Conservation (phyloP, 2,113 vertebrate genomes). For the Malurus elegans region DNA sequence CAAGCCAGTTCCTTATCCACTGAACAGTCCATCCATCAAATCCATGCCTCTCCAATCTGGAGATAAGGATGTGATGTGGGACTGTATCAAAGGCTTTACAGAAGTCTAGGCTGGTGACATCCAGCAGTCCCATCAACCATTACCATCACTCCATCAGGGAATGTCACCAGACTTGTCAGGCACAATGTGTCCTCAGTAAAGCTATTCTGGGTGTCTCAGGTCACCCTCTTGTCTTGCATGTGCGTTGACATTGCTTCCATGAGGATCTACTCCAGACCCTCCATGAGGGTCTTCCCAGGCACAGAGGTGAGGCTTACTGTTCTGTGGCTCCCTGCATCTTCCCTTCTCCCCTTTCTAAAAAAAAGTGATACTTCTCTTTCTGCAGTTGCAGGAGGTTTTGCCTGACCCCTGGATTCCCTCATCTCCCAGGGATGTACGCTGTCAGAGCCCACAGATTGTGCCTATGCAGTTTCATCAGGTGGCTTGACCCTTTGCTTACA, state of each 20-base stretch:
- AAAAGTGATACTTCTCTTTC: background rate
- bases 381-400: rapidly evolving
- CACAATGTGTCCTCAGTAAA: background rate
- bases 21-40: background rate
- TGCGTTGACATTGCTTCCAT: background rate
- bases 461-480: background rate
- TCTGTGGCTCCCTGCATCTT: background rate
- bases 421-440: background rate
- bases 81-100: rapidly evolving
- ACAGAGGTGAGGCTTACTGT: background rate
- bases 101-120: background rate
- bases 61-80: background rate
- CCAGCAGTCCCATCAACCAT: rapidly evolving
- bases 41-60: background rate
- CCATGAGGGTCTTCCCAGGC: background rate
- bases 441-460: background rate
- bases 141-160: background rate
- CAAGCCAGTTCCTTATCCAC: background rate
- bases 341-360: too few relatives aligned
- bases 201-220: background rate
- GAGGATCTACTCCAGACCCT: background rate
- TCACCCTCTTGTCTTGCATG: background rate
- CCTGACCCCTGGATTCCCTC: background rate
- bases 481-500: background rate
- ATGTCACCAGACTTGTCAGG: background rate